phyloP scores from a whole-genome alignment of 1,140 invertebrate genomes.

The Notospermus geniculatus region DNA sequence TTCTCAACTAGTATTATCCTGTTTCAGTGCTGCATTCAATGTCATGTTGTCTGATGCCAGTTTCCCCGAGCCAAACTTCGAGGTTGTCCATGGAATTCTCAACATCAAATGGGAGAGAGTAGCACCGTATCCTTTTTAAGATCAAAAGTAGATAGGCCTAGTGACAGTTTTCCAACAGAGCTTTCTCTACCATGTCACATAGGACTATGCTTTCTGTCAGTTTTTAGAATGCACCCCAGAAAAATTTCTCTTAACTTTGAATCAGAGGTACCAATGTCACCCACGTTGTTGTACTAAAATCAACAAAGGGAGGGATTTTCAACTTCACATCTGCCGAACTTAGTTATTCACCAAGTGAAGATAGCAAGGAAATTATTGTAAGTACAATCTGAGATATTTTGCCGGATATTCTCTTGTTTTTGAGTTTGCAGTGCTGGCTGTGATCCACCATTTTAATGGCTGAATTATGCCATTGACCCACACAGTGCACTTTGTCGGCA shows the following conservation, averaged over 20 bases:
- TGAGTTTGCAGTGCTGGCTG: too few relatives aligned
- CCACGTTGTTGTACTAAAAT: conserved; percentile 88
- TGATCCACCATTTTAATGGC: too few relatives aligned
- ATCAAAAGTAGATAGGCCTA: too few relatives aligned
- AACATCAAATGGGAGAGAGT: conserved; percentile 83
- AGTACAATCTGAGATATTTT: neutral
- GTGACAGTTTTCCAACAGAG: too few relatives aligned
- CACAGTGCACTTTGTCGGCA: too few relatives aligned
- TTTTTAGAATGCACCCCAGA: too few relatives aligned
- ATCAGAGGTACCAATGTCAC: conserved; percentile 79
- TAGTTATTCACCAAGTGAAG: conserved; percentile 76
- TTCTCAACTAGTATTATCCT: conserved; percentile 23
- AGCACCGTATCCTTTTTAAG: conserved; percentile 69
- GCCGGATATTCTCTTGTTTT: too few relatives aligned
- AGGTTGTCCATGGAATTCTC: conserved; percentile 80
- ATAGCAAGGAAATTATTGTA: conserved; percentile 42
- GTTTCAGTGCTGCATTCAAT: conserved; percentile 75
- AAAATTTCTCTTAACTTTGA: conserved; percentile 27
- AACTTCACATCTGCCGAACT: conserved; percentile 96
- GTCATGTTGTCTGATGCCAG: conserved; percentile 84
- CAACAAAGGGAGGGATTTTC: conserved; percentile 88
- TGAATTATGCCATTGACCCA: too few relatives aligned
- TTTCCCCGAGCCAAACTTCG: conserved; percentile 86
- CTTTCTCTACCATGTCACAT: too few relatives aligned
- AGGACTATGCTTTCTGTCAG: too few relatives aligned